These are phyloP conservation scores for Pseudolaguvia tuberculata DNA, from an alignment of 2,113 vertebrate species.

Conservation along the genomic window DNA sequence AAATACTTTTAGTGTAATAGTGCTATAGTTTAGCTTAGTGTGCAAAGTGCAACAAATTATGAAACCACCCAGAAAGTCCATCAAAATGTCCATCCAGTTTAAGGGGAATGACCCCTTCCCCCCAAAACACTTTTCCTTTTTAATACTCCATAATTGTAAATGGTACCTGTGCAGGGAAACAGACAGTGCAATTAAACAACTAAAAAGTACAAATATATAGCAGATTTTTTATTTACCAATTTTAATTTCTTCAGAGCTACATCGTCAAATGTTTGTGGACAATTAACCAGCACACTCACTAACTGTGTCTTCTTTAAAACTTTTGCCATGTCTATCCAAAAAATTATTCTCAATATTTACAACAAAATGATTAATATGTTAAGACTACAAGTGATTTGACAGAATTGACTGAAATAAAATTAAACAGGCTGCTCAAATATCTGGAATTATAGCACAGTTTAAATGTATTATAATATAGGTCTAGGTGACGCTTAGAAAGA, in stretches of 20 bases:
- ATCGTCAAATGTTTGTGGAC: no score
- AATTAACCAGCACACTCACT: no score
- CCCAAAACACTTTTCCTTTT: slow-evolving; percentile 64
- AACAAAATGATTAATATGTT: no score
- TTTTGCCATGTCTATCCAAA: no score
- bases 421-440: background rate
- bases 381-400: no score
- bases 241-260: no score
- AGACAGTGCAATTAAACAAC: no score
- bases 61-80: slow-evolving; percentile 63
- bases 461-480: background rate
- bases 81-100: slow-evolving; percentile 67
- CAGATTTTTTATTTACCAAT: no score
- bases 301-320: no score
- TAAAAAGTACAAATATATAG: no score
- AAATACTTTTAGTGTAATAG: slow-evolving; percentile 60
- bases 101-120: slow-evolving; percentile 84
- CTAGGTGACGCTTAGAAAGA: background rate
- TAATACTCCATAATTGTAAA: slow-evolving; percentile 96
- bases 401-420: no score
- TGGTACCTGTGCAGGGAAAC: slow-evolving; percentile 67
- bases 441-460: background rate
- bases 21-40: slow-evolving; percentile 56
- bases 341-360: no score
- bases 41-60: slow-evolving; percentile 67